Percentiles rank a stretch among this genome's conserved stretches.
phyloP scores from a whole-genome alignment of 23 tunicate species.

The Ascidia mentula region DNA sequence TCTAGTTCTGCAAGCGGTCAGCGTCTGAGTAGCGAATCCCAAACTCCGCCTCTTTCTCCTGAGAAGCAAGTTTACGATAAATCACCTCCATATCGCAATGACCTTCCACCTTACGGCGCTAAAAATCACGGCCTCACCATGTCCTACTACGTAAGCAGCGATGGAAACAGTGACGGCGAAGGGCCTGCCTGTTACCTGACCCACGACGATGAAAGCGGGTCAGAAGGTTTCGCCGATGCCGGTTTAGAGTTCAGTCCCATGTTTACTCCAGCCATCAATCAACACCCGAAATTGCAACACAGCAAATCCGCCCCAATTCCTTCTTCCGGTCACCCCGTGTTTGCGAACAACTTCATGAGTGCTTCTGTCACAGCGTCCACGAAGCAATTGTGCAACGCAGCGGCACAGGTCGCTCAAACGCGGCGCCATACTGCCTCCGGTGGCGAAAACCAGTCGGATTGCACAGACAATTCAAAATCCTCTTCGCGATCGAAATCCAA shows the following conservation, averaged over 20 bases:
- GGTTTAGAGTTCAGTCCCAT: constrained; percentile 41
- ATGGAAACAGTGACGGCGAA: constrained; percentile 70
- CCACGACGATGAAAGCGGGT: constrained; percentile 53
- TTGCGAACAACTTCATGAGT: constrained; percentile 13
- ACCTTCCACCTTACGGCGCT: background rate
- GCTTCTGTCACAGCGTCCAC: constrained; percentile 54
- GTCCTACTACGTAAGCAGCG: constrained; percentile 47
- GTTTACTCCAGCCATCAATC: constrained; percentile 1
- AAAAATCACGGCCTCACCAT: constrained; percentile 17
- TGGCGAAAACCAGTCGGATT: background rate
- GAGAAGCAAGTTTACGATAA: background rate
- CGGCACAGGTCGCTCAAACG: constrained; percentile 46
- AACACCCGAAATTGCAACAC: background rate
- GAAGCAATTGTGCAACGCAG: constrained; percentile 42
- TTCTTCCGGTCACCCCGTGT: constrained; percentile 28
- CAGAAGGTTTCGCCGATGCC: constrained; percentile 71
- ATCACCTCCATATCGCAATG: background rate
- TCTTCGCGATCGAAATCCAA: background rate
- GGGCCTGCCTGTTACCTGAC: constrained; percentile 72
- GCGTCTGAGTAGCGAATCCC: constrained; percentile 13
- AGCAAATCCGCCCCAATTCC: constrained; percentile 40
- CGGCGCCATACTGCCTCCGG: constrained; percentile 23
- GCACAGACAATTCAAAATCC: constrained; percentile 2
- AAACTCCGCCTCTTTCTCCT: constrained; percentile 28
- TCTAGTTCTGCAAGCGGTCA: constrained; percentile 37